These are phyloP conservation scores for Ahaetulla prasina DNA, from an alignment of 2,113 vertebrate genomes.

Conservation along the genomic window DNA sequence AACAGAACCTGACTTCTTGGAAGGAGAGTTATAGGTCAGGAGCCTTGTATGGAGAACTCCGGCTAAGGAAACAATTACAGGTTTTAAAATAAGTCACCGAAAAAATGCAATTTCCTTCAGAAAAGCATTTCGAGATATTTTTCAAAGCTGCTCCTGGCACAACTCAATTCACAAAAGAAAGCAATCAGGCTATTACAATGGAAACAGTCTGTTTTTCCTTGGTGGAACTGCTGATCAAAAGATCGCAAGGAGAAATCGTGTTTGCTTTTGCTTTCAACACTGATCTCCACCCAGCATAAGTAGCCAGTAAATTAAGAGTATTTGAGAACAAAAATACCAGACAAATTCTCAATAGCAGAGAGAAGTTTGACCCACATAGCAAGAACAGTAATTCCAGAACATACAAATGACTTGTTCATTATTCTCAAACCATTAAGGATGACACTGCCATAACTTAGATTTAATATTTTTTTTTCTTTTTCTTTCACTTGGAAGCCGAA, in stretches of 20 bases:
- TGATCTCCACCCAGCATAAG: too few relatives aligned
- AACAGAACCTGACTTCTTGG: not conserved
- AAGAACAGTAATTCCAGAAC: fast-evolving
- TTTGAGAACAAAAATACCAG: not conserved
- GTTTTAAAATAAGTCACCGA: not conserved
- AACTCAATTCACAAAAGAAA: not conserved
- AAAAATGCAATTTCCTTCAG: not conserved
- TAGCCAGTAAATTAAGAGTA: not conserved
- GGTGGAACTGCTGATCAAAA: not conserved
- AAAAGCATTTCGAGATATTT: not conserved
- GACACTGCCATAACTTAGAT: fast-evolving
- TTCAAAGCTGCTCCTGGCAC: not conserved
- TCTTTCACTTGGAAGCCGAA: not conserved
- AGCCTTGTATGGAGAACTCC: not conserved
- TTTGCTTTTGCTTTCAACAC: not conserved
- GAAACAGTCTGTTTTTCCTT: not conserved
- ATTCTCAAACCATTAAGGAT: not conserved
- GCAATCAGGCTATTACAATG: not conserved
- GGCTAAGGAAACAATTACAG: not conserved
- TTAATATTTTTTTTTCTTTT: not conserved
- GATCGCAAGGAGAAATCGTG: not conserved
- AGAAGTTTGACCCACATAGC: not conserved
- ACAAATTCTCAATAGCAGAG: too few relatives aligned
- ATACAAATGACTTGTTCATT: not conserved
- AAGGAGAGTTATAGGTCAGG: not conserved